Percentiles rank a stretch among this genome's conserved stretches.
phyloP scores from a whole-genome alignment of 2,888 invertebrate species.

The Mythimna ferrago region DNA sequence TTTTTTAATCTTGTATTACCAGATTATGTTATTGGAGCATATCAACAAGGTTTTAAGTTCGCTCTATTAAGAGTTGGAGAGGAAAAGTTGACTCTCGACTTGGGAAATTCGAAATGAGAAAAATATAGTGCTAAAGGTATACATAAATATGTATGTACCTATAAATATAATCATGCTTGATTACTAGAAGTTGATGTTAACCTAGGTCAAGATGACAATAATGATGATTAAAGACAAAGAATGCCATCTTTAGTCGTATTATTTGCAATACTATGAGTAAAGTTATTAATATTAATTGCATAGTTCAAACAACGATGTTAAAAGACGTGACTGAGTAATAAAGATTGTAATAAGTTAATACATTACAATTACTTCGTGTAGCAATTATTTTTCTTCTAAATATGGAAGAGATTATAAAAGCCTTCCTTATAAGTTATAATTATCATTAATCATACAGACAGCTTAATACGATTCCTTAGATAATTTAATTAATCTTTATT shows the following conservation, averaged over 20 bases:
- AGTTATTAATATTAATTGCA: background rate
- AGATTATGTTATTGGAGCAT: constrained; percentile 15
- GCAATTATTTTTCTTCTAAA: constrained; percentile 3
- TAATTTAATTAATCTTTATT: constrained; percentile 18
- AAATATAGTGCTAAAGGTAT: background rate
- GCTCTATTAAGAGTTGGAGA: background rate
- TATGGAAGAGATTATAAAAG: constrained; percentile 25
- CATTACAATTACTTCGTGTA: background rate
- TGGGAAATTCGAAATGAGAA: background rate
- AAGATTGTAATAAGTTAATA: background rate
- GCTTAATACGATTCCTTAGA: constrained; percentile 12
- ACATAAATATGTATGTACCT: background rate
- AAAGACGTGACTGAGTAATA: background rate
- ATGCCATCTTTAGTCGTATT: background rate
- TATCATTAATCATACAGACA: constrained; percentile 28
- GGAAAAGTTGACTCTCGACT: background rate
- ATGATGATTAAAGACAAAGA: background rate
- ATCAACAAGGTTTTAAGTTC: constrained; percentile 2
- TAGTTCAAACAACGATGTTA: background rate
- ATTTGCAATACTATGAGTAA: background rate
- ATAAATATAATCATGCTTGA: background rate
- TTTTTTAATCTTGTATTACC: constrained; percentile 4
- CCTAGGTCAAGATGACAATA: background rate
- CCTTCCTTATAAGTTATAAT: constrained; percentile 22
- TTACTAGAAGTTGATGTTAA: background rate